Evolutionary conservation across 2,113 vertebrate species (phyloP).

Genomic region (Euleptes europaea): DNA sequence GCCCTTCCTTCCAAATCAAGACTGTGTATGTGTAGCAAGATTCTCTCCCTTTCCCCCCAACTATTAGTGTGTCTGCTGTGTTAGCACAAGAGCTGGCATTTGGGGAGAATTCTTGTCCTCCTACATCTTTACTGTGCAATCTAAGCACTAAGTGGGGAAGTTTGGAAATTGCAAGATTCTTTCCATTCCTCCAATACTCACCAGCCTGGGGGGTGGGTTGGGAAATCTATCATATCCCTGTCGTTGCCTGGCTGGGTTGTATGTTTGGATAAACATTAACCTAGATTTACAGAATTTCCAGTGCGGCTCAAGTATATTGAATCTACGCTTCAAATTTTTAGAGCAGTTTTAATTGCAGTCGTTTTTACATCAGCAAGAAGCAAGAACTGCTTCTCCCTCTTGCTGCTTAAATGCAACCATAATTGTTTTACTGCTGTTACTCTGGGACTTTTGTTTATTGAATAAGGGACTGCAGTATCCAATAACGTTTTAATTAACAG

Average conservation of each 20-base stretch:
- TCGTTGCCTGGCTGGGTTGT: not conserved
- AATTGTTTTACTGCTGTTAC: conserved; percentile 58
- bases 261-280: not conserved
- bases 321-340: not conserved
- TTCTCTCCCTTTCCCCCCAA: not conserved
- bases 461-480: conserved; percentile 36
- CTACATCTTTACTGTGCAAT: not conserved
- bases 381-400: conserved; percentile 11
- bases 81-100: not conserved
- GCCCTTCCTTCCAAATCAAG: no score
- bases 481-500: conserved; percentile 33
- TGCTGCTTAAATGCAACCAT: conserved; percentile 43
- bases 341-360: not conserved
- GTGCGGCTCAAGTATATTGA: not conserved
- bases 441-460: conserved; percentile 49
- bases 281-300: not conserved
- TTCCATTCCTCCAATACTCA: not conserved
- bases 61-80: not conserved
- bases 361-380: conserved; percentile 36
- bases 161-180: not conserved
- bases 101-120: not conserved
- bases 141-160: not conserved
- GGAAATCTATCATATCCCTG: not conserved
- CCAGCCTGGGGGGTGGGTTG: not conserved
- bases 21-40: not conserved